Evolutionary conservation across 2,113 vertebrate species (phyloP), one percentile per base, ranked within the genome.

Genomic region (Tetraodon nigroviridis): DNA sequence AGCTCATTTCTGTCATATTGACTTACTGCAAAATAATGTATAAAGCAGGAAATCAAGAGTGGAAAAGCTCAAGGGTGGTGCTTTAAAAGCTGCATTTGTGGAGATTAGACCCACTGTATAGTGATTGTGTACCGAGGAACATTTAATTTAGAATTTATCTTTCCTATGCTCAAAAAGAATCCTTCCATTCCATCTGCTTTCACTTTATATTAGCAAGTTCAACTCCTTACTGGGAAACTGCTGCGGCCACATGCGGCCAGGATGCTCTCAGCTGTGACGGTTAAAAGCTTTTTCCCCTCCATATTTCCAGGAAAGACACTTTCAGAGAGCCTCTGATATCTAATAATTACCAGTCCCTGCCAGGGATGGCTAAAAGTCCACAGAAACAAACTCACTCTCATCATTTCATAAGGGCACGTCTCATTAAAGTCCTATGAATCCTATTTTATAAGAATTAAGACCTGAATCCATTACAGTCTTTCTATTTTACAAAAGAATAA

Each of bases 271-370:
- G 24, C 42, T 44, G 51, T 77, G 71, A 80, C 64, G 48, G 64
- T 59, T 55, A 57, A 82, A 61, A 82, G 86, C 83, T 46, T 83
- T 84, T 83, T 76, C 66, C 51, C 67, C 59, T 77, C 51, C 71
- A 48, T 54, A 45, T 64, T 87, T 84, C 79, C 80, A 72, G 78
- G 69, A 87, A 78, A 19, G 51, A 57, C 51, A 76, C 69, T 66
- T 61, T 61, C 54, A 69, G 64, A 37, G 59, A 78, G 64, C 69
- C 61, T 80, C 63, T 45, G 54, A 37, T 75, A 69, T 79, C 64
- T 29, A 66, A 71, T 62, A 84, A 86, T 87, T 83, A 84, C 64
- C 67, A 55, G 73, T 40, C 59, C 62, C 58, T 72, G 68, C 58
- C 45, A 5, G 61, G 68, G 69, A 79, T 80, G 69, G 60, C 74